Evolutionary conservation across 2,113 vertebrate genomes (phyloP).

Genomic region (Diphyllodes magnificus): DNA sequence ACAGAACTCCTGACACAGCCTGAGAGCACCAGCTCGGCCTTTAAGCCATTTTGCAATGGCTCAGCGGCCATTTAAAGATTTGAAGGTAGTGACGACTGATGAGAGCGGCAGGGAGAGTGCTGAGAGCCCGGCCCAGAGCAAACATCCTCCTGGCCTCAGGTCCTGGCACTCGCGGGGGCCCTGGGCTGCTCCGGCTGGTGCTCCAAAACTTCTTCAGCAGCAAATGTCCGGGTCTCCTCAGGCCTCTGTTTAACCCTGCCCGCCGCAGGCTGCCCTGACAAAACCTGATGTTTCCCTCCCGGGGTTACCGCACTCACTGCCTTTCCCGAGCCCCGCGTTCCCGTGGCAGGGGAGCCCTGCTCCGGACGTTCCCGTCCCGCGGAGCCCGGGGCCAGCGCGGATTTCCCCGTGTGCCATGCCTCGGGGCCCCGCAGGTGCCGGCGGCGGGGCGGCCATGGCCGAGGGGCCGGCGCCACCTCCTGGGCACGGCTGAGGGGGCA

Average conservation of each 20-base stretch:
- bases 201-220: not conserved
- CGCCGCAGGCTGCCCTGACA: not conserved
- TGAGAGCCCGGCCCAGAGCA: not conserved
- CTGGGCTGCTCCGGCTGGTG: not conserved
- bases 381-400: not conserved
- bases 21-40: not conserved
- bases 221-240: not conserved
- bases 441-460: not conserved
- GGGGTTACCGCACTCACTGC: accelerated
- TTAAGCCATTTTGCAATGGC: not conserved
- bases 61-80: not conserved
- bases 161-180: not conserved
- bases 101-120: not conserved
- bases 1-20: not conserved
- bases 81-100: not conserved
- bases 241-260: not conserved
- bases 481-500: not conserved
- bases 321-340: not conserved
- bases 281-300: not conserved
- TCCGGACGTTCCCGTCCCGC: not conserved
- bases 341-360: not conserved
- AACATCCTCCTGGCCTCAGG: not conserved
- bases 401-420: accelerated
- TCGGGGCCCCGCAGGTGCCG: not conserved
- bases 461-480: constrained; percentile 44